Conservation (phyloP, 2,888 invertebrate species). For the Pristionchus entomophagus region DNA sequence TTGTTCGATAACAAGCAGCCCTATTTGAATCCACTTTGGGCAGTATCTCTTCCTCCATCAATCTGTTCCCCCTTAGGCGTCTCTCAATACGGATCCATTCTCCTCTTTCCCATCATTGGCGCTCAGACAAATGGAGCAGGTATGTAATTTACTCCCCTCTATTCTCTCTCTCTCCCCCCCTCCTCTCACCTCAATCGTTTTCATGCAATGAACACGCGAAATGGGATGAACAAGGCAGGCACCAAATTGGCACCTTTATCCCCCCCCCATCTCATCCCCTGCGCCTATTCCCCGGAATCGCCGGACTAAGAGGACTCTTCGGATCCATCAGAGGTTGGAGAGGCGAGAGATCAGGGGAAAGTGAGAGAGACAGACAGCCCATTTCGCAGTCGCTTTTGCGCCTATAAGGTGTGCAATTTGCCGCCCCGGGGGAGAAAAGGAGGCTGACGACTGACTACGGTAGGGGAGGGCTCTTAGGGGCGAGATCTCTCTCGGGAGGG, state of each 20-base stretch:
- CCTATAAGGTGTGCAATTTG: slow-evolving; percentile 6
- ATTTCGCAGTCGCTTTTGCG: background rate
- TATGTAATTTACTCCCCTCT: slow-evolving; percentile 17
- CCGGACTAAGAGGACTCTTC: background rate
- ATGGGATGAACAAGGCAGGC: slow-evolving; percentile 33
- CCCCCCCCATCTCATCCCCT: background rate
- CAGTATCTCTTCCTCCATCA: background rate
- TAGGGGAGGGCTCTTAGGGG: slow-evolving; percentile 6
- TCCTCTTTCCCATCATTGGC: background rate
- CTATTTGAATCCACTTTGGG: too few species aligned
- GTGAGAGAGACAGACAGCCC: background rate
- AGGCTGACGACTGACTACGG: background rate
- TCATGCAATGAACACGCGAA: slow-evolving; percentile 30
- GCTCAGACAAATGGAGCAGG: background rate
- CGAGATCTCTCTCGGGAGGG: too few species aligned
- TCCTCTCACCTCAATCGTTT: slow-evolving; percentile 24
- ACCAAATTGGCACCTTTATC: slow-evolving; percentile 27
- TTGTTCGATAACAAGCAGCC: too few species aligned
- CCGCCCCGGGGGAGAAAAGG: too few species aligned
- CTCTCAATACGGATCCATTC: slow-evolving; percentile 1
- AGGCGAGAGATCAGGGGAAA: background rate
- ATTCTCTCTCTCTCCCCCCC: background rate
- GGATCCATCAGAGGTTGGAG: background rate
- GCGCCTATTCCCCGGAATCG: background rate
- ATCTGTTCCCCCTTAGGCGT: background rate